Conservation (phyloP, 2,888 invertebrate genomes). For the Rhagophthalmus giganteus region DNA sequence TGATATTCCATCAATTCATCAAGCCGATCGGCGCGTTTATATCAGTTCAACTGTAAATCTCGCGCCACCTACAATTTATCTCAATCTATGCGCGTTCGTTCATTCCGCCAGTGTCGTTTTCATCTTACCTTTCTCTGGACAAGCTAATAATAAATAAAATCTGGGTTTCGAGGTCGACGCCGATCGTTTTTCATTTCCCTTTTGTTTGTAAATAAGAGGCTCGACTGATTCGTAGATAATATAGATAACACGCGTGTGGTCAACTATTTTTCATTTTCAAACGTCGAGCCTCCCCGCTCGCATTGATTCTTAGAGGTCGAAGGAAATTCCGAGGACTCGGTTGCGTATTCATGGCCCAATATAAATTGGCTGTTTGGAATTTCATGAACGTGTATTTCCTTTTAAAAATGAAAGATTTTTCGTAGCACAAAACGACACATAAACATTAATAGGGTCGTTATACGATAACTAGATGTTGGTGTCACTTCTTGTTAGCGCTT, state of each 20-base stretch:
- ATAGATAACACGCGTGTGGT: slow-evolving; percentile 3
- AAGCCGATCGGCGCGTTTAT: slow-evolving; percentile 25
- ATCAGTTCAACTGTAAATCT: slow-evolving; percentile 32
- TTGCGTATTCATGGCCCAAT: slow-evolving; percentile 29
- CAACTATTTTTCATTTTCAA: slow-evolving; percentile 12
- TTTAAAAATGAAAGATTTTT: slow-evolving; percentile 16
- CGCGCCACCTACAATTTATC: slow-evolving; percentile 39
- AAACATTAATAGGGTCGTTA: slow-evolving; percentile 16
- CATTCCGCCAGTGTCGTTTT: slow-evolving; percentile 36
- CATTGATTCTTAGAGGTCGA: slow-evolving; percentile 4
- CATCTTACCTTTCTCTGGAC: slow-evolving; percentile 38
- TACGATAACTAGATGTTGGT: slow-evolving; percentile 12
- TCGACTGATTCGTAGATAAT: not conserved
- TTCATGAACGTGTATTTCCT: slow-evolving; percentile 26
- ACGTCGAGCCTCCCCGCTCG: slow-evolving; percentile 7
- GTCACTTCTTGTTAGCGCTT: no score
- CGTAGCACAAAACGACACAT: slow-evolving; percentile 9
- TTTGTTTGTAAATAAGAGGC: not conserved
- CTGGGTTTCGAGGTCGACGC: slow-evolving; percentile 28
- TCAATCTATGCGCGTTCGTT: slow-evolving; percentile 39
- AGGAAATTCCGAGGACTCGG: slow-evolving; percentile 12
- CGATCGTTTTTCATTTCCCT: slow-evolving; percentile 12
- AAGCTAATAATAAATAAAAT: slow-evolving; percentile 22
- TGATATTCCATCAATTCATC: slow-evolving; percentile 44
- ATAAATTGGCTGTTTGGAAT: slow-evolving; percentile 34